Evolutionary conservation across 2,888 invertebrate species (phyloP), one percentile per base, ranked within the genome.

Genomic region (Quadroppia sp.): DNA sequence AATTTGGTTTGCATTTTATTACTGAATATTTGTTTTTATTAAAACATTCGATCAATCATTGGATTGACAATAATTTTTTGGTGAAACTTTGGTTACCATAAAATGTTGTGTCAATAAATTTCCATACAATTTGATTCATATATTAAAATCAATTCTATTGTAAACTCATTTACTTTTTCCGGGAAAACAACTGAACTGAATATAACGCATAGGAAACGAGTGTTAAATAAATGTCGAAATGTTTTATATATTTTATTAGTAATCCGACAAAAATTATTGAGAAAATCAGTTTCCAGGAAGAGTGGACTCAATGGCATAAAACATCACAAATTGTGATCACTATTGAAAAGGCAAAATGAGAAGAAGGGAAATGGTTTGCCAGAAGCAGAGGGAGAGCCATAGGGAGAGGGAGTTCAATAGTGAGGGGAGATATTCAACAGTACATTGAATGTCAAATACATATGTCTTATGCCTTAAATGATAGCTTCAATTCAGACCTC

Each of bases 241-340:
- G 32, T n/a, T 32, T 36, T 36, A 30, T 30, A 53, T 25, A 53
- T 53, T 53, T 53, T 53, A 53, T 53, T 3, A 20, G 13, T 53
- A 25, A 13, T 11, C 53, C 2, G 3, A 53, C 9, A 23, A 53
- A 13, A 53, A 53, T 20, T 53, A 9, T 3, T 20, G 2, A 20
- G 3, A 9, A 53, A 53, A 53, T 53, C 53, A 53, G 50, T 53
- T 53, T 53, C 53, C 53, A 53, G 53, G 53, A 53, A 53, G 53
- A 53, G 50, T 50, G 7, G 23, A 7, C 23, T 53, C 23, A 53
- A 53, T 23, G 17, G 53, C 17, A 20, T 11, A 53, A 53, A 53
- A 45, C 45, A 53, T 25, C 53, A 53, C 53, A 23, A 53, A 25
- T 53, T 53, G 23, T 53, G 53, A 53, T 53, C 53, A 53, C 23